phyloP scores from a whole-genome alignment of 1,140 invertebrate species.

The Leptonema lineaticorne region DNA sequence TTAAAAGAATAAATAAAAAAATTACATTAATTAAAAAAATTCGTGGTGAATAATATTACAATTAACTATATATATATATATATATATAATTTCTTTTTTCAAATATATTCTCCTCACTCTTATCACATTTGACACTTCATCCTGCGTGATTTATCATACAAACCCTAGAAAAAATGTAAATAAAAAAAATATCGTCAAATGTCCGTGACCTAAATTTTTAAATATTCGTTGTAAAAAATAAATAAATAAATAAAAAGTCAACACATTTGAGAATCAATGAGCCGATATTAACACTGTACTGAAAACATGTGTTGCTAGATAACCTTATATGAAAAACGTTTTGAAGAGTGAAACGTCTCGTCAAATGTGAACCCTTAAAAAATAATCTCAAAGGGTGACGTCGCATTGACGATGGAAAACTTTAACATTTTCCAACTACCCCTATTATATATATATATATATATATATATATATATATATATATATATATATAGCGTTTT shows the following conservation, averaged over 20 bases:
- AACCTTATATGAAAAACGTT: neutral
- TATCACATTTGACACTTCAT: no score
- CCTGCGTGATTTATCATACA: no score
- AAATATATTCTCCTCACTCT: no score
- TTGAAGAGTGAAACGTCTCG: neutral
- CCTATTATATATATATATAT: no score
- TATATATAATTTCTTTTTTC: no score
- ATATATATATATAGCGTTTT: neutral
- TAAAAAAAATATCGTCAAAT: no score
- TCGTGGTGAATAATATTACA: no score
- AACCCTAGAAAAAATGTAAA: no score
- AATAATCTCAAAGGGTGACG: slow-evolving; percentile 7
- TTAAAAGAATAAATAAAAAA: no score
- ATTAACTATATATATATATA: no score
- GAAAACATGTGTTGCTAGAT: neutral
- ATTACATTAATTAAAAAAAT: no score
- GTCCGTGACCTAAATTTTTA: neutral
- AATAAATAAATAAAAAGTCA: no score
- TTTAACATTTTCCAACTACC: slow-evolving; percentile 10
- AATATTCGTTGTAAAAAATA: neutral
- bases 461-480: neutral
- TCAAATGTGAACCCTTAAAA: neutral
- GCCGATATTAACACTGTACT: neutral
- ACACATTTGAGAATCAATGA: neutral
- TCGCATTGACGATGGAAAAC: slow-evolving; percentile 2